Base-by-base conservation (phyloP, 2,113 vertebrate genomes). In the Peromyscus maniculatus region DNA sequence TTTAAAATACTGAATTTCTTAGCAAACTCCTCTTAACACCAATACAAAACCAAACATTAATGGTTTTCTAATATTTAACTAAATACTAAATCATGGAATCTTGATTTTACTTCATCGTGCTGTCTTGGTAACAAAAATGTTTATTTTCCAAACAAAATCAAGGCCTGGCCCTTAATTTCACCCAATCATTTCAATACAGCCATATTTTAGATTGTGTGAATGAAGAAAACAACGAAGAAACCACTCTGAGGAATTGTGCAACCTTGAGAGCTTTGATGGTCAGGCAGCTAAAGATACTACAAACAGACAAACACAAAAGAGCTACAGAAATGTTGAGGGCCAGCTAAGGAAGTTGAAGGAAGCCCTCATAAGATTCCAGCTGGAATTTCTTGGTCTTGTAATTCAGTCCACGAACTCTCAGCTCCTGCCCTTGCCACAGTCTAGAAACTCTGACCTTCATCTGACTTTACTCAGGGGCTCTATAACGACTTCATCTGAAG, bases 271-370 rank as follows among this genome's bases (percentile, higher is more conserved):
- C 86, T 71, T 33, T 75, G 67, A 89, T 92, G 90, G 49, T 49
- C 89, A 71, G 39, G 97, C 97, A 31, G 69, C n/a, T 78, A 95
- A 95, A 39, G 39, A 86, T 87, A 94, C 5, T 5, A 78, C 96
- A 95, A 97, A 96, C 88, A 97, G 84, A 97, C 98, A 94, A 98
- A 98, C 97, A 94, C 79, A 97, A 97, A 94, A 95, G 93, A 95
- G 94, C 96, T 98, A 97, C 79, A 91, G 97, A 96, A 95, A 94
- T 74, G 95, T 8, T 75, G 78, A 97, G 91, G 92, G 31, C 46
- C 84, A 24, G 3, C 87, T 91, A 97, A 97, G 89, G 69, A 96
- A 97, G 49, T 62, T 59, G 72, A 95, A 74, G 87, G 94, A 96
- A 59, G 72, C 39, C 52, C 96, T 95, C 93, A 92, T 69, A 97